phyloP scores from a whole-genome alignment of 2,888 invertebrate genomes.

The Tanytarsus gracilentus region DNA sequence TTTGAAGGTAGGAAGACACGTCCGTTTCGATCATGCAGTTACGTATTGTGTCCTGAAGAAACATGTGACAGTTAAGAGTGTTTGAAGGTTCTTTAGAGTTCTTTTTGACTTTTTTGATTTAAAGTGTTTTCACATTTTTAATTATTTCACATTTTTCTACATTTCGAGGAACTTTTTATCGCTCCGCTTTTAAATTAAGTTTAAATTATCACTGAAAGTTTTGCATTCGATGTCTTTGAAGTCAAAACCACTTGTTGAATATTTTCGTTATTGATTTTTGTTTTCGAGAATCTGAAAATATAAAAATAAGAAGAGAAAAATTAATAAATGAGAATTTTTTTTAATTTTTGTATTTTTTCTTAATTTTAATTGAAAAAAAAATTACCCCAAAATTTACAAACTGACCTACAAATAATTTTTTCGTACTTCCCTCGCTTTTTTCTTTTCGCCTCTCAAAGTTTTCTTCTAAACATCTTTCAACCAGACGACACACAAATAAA shows the following conservation, averaged over 20 bases:
- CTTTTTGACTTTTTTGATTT: background rate
- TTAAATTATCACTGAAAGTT: background rate
- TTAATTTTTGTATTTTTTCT: background rate
- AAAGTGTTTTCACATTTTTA: background rate
- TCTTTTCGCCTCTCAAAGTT: background rate
- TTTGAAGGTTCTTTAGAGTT: background rate
- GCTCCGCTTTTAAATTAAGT: background rate
- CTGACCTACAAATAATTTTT: no score
- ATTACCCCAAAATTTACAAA: no score
- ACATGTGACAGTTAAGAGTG: constrained; percentile 49
- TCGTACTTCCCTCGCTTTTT: background rate
- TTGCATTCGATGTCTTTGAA: background rate
- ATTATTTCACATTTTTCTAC: background rate
- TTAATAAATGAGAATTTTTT: background rate
- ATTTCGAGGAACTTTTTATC: background rate
- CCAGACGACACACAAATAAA: background rate
- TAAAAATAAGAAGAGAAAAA: background rate
- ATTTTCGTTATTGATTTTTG: no score
- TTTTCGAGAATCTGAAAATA: background rate
- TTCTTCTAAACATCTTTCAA: background rate
- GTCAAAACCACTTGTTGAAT: no score
- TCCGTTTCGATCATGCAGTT: constrained; percentile 94
- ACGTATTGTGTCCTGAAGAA: constrained; percentile 86
- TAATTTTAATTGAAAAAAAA: no score
- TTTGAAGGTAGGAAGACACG: constrained; percentile 89